Evolutionary conservation across 30 jellyfish, hydroid and myxozoan species (phyloP), one percentile per base, ranked within the genome.

Genomic region (Turritopsis dohrnii): DNA sequence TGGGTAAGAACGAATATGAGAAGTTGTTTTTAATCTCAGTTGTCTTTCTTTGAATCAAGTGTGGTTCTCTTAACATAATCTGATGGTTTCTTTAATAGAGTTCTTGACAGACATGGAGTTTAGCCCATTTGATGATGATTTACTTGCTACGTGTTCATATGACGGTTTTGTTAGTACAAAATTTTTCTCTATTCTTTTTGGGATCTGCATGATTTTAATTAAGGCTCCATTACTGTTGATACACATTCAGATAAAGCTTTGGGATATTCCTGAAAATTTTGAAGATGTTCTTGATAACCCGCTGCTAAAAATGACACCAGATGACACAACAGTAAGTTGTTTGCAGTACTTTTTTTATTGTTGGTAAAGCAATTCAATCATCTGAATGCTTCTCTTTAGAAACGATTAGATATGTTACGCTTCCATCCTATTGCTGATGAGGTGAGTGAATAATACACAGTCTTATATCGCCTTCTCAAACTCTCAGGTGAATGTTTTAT

Each of bases 361-460:
- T n/a, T n/a, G n/a, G n/a, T n/a, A n/a, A n/a, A n/a, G n/a, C n/a
- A n/a, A 26, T 5, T 8, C 77, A 8, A 21, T 3, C 4, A 7
- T 21, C 41, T 84, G 25, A 28, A 29, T 4, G 7, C 72, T 1
- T 28, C 19, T 29, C 83, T 83, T 20, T 85, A 92, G 98, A 80
- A 82, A 19, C 83, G 94, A 81, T 65, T 92, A 16, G 98, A 92
- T 77, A 92, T 76, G 30, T 89, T 92, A 20, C 53, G 79, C n/a
- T 92, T 92, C 75, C 90, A 92, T 60, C 95, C 96, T 9, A 84
- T 90, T 41, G 98, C 98, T 19, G 95, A 92, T 16, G 93, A 92
- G 90, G 98, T 92, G 66, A 84, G 86, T 69, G 60, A 13, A 41
- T 3, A n/a, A n/a, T n/a, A n/a, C n/a, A n/a, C n/a, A n/a, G n/a